Conservation (phyloP, 2,797 vertebrate genomes). For the Gobionotothen gibberifrons region DNA sequence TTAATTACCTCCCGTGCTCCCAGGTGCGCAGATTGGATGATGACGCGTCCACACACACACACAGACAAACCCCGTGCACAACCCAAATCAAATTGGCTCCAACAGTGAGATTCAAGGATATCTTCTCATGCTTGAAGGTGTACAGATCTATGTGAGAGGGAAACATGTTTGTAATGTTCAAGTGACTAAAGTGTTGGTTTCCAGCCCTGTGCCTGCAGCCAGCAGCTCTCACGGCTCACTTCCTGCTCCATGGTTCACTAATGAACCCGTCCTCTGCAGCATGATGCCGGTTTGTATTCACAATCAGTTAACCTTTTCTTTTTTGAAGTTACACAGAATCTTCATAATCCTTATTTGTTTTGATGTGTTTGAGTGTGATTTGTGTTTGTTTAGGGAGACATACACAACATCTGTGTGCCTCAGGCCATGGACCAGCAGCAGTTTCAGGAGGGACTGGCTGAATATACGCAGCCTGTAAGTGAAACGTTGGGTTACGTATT, state of each 20-base stretch:
- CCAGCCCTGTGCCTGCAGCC: constrained; percentile 37
- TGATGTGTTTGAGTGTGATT: neutral
- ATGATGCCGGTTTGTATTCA: constrained; percentile 64
- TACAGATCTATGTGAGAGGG: neutral
- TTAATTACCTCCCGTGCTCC: too few relatives aligned
- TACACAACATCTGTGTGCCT: constrained; percentile 12
- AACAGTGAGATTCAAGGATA: neutral
- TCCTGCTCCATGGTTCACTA: constrained; percentile 50
- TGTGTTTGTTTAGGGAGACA: constrained; percentile 38
- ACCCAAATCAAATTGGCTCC: too few relatives aligned
- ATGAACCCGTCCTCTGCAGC: constrained; percentile 50
- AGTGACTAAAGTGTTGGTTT: constrained; percentile 25
- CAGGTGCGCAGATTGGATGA: too few relatives aligned
- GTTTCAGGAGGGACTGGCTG: constrained; percentile 26
- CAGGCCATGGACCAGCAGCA: constrained; percentile 19
- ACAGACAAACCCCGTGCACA: too few relatives aligned
- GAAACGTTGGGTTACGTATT: too few relatives aligned
- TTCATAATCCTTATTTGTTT: neutral
- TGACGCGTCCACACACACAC: too few relatives aligned
- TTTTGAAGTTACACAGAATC: neutral
- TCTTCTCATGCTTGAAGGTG: constrained; percentile 2
- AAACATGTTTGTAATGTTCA: neutral
- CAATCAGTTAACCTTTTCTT: neutral
- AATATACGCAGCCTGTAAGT: constrained; percentile 34
- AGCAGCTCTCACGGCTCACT: constrained; percentile 12